Conservation (phyloP, 2,797 vertebrate species). For the Hippocampus kuda region DNA sequence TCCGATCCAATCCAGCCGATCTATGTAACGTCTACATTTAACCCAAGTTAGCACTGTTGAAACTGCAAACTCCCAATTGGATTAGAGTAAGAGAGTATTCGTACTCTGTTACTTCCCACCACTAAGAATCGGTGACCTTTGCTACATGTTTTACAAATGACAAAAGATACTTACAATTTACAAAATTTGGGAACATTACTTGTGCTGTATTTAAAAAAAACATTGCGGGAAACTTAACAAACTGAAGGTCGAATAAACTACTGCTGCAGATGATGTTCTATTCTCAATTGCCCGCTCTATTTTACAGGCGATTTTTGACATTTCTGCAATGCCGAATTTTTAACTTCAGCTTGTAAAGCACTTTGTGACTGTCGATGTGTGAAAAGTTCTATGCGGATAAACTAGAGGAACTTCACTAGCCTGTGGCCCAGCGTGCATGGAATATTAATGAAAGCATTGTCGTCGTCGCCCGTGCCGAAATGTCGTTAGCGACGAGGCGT, state of each 20-base stretch:
- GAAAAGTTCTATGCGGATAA: neutral
- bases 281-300: neutral
- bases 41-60: no score
- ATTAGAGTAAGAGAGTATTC: neutral
- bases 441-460: slow-evolving; percentile 42
- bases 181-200: no score
- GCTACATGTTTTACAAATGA: neutral
- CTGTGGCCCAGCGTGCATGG: slow-evolving; percentile 21
- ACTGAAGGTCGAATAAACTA: neutral
- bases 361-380: neutral
- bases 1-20: no score
- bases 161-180: neutral
- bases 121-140: neutral
- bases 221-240: neutral
- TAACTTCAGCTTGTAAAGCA: neutral
- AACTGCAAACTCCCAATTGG: neutral
- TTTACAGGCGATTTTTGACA: neutral
- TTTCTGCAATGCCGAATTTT: neutral
- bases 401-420: slow-evolving; percentile 30
- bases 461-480: slow-evolving; percentile 14
- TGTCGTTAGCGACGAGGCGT: slow-evolving; percentile 44
- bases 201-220: no score
- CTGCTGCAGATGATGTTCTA: neutral
- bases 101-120: neutral
- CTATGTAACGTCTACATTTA: no score